Conservation (phyloP, 2,113 vertebrate species). For the Syngnathus floridae region DNA sequence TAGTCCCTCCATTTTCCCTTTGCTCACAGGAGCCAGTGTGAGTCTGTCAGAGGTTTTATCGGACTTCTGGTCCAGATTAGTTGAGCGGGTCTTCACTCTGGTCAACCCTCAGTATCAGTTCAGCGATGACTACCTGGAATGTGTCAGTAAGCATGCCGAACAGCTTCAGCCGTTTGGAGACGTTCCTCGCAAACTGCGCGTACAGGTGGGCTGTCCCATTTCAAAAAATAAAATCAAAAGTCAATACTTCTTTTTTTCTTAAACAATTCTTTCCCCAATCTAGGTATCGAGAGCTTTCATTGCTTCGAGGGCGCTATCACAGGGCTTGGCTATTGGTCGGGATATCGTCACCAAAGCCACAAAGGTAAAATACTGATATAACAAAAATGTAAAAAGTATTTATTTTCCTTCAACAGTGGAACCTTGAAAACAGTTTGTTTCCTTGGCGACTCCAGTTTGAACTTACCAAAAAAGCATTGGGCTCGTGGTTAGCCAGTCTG, state of each 20-base stretch:
- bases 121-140: constrained; percentile 81
- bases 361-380: constrained; percentile 63
- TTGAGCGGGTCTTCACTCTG: constrained; percentile 81
- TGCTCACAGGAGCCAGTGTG: constrained; percentile 65
- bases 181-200: constrained; percentile 75
- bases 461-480: neutral
- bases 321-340: constrained; percentile 76
- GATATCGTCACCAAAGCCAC: constrained; percentile 78
- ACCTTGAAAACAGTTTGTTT: neutral
- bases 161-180: constrained; percentile 83
- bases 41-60: constrained; percentile 78
- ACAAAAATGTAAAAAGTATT: neutral
- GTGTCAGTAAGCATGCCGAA: constrained; percentile 77
- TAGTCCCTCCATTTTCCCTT: neutral
- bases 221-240: neutral
- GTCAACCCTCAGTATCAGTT: constrained; percentile 85
- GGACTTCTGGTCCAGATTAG: constrained; percentile 83
- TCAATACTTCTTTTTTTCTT: neutral
- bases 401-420: neutral
- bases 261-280: constrained; percentile 9
- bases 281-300: constrained; percentile 79
- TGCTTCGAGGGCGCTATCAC: constrained; percentile 76
- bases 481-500: too few relatives aligned
- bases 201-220: constrained; percentile 65
- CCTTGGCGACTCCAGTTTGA: neutral